Base-by-base conservation (phyloP, 92 coral and sea anemone species). In the Galaxea fascicularis region DNA sequence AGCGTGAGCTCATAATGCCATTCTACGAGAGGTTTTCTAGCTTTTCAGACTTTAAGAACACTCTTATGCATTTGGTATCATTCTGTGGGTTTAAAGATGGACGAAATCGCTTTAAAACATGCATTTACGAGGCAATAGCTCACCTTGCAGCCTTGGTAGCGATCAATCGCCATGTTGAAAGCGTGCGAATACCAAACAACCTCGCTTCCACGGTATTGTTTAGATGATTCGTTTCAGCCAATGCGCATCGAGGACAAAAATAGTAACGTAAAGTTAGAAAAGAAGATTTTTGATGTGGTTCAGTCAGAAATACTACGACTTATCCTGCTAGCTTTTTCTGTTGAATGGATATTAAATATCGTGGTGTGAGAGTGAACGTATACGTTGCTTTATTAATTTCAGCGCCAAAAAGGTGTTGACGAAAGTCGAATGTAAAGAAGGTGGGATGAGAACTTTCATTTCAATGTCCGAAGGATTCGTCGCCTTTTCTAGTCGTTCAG, bases 241-340 rank as follows among this genome's bases (percentile, higher is more conserved):
- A 93, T 92, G 91, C 93, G 91, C 93, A 92, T 68, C 82, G 69
- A 54, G 63, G 84, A 29, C 68, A 78, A 56, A 82, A 60, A 70
- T 78, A 91, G 87, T 80, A 78, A 81, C 90, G 81, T 35, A 56
- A 26, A 35, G 41, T 2, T 2, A 35, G 41, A 6, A 35, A 6
- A 35, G 41, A 35, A 6, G 41, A 35, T 35, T 35, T 35, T 35
- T 35, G 41, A 35, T 35, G 41, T 35, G 2, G 41, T 35, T 6
- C 6, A 35, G 41, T 35, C 41, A 2, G 2, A 6, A 35, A 35
- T 6, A 35, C 41, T 35, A 35, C 41, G 2, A 35, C 41, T 35
- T 35, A 35, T 35, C 41, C 41, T 2, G 41, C 41, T 2, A 35
- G 6, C 41, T 35, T 35, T 35, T 2, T 35, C 6, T 35, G 41